Base-by-base conservation (phyloP, 2,888 invertebrate genomes). In the Laspeyria flexula region DNA sequence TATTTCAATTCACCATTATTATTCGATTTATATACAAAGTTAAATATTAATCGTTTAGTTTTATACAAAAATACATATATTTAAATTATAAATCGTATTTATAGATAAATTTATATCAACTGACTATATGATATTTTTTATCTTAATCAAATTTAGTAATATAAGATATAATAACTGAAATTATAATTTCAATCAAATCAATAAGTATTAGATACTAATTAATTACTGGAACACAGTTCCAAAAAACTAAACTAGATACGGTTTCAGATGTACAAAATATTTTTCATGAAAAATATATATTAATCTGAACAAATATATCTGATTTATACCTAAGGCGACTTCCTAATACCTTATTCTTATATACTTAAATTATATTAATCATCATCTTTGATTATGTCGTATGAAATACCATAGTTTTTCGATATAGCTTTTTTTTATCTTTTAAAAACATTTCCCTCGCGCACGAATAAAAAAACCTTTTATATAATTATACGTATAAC, bases 21-120 rank as follows among this genome's bases (percentile, higher is more conserved):
- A 49, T 64, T 61, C 60, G 51, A 53, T 55, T 56, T 70, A 70
- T 59, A 56, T 64, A 73, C 57, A 67, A 59, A 55, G n/a, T n/a
- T n/a, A n/a, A n/a, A n/a, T n/a, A n/a, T n/a, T n/a, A n/a, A n/a
- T n/a, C n/a, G n/a, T n/a, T n/a, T n/a, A n/a, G n/a, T n/a, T 59
- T 43, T 57, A 45, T 55, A 65, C 16, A 53, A 52, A 45, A 21
- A 3, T 5, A 3, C 2, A 21, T 3, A 3, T 21, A 21, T 21
- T 3, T 21, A 21, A 21, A 21, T 21, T 21, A 3, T 21, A 21
- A 5, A 21, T 5, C 5, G 5, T 21, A 21, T 3, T 21, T n/a
- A n/a, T n/a, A n/a, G n/a, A n/a, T n/a, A n/a, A n/a, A n/a, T n/a
- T n/a, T n/a, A n/a, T n/a, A n/a, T n/a, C n/a, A n/a, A n/a, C n/a